Evolutionary conservation across 2,888 invertebrate genomes (phyloP), one percentile per base, ranked within the genome.

Genomic region (Orthonychiurus folsomi): DNA sequence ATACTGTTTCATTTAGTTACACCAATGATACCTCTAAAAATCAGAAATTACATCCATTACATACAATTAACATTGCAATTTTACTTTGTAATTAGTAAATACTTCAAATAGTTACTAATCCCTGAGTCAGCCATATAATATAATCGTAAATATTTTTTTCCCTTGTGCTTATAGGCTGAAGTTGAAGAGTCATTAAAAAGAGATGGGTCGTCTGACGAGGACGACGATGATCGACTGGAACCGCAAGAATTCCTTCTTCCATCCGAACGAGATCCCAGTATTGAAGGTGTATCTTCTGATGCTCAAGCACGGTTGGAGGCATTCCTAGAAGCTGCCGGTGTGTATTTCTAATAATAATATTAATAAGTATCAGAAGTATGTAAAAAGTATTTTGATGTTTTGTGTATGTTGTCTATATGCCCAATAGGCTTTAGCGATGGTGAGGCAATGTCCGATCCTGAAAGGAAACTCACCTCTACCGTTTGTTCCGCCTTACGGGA

Each of bases 401-500:
- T 20, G 50, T 50, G 50, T 50, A 20, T 47, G 18, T 50, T 50
- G 21, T 50, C n/a, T 50, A 9, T 9, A 20, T 50, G n/a, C n/a
- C n/a, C n/a, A n/a, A n/a, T n/a, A 69, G 69, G 72, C 53, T 72
- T 72, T 54, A 72, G 86, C 75, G 88, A 88, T 82, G 87, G 87
- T 76, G 88, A 87, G 79, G 85, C 88, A 78, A 84, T 90, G 75
- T 87, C 89, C 66, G 91, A 92, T 80, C 90, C 91, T 69, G 91
- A 92, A 79, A 83, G 89, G 73, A 85, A 89, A 74, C 82, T 92
- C 75, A 91, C 92, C 73, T 89, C 90, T 60, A 90, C 90, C 74
- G 89, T 89, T 72, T 88, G 93, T 75, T 92, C 93, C 81, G 94
- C 95, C 71, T 84, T 96, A 76, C 94, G 95, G 82, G 94, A 95